Evolutionary conservation across 1,140 invertebrate species (phyloP), one percentile per base, ranked within the genome.

Genomic region (Drepana arcuata): DNA sequence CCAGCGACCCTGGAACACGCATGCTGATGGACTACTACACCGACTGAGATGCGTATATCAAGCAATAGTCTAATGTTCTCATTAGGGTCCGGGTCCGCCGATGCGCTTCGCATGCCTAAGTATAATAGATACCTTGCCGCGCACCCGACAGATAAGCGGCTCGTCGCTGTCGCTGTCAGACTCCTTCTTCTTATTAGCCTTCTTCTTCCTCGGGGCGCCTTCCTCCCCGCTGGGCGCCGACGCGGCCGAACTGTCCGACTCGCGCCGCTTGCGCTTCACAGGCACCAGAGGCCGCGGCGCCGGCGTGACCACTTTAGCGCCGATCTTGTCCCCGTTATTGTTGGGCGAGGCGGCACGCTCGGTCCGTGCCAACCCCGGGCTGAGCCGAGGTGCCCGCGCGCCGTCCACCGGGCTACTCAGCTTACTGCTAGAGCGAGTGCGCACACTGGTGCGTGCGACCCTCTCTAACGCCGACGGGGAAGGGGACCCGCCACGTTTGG

Each of bases 81-180:
- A n/a, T n/a, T n/a, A n/a, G n/a, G n/a, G n/a, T n/a, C n/a, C n/a
- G 18, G 18, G 9, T 48, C 14, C 33, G 57, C 34, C 16, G 48
- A 28, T 25, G 50, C 44, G 6, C 53, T 57, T 28, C 56, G 44
- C 29, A 49, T 52, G 18, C 44, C 46, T 31, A 69, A 62, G n/a
- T n/a, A n/a, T n/a, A n/a, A n/a, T n/a, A n/a, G n/a, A n/a, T 4
- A 44, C 48, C 41, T 74, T 81, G 52, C 87, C 87, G 10, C 87
- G 73, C 40, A 88, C 86, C 78, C 92, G 93, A 29, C 88, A 90
- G 48, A 91, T 91, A 13, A 93, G 81, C 29, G 91, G 91, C 71
- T 93, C 91, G 67, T 93, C 92, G 51, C 92, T 92, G 50, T 92
- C 92, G 14, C 90, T 92, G 52, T 89, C 88, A 11, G 87, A 88